Percentiles rank a stretch among this genome's conserved stretches.
phyloP scores from a whole-genome alignment of 2,113 vertebrate genomes.

The Guaruba guarouba region DNA sequence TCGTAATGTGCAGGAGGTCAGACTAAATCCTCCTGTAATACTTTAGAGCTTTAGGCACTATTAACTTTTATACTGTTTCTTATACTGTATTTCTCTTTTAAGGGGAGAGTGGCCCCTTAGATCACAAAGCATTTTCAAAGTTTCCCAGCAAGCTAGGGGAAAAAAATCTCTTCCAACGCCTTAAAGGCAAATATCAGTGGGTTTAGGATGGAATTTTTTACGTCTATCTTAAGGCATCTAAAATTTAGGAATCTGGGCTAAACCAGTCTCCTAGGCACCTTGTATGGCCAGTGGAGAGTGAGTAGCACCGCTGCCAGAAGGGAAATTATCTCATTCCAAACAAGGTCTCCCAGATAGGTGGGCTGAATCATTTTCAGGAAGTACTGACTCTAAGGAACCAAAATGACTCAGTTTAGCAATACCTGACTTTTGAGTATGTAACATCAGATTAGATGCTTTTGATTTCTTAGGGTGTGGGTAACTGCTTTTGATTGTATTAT shows the following conservation, averaged over 20 bases:
- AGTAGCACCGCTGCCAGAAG: not conserved
- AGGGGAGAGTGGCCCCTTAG: not conserved
- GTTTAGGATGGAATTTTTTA: conserved; percentile 17
- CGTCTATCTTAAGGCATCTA: not conserved
- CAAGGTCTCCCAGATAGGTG: not conserved
- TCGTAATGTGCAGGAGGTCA: not conserved
- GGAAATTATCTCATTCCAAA: conserved; percentile 11
- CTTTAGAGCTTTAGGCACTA: not conserved
- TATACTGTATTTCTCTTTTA: not conserved
- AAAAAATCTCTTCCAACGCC: not conserved
- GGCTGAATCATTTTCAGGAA: not conserved
- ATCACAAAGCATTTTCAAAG: not conserved
- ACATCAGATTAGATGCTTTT: not conserved
- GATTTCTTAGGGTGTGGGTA: not conserved
- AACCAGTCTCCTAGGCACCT: not conserved
- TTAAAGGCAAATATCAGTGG: not conserved
- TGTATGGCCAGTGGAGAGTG: rapidly evolving
- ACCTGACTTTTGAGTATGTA: not conserved
- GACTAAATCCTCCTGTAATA: not conserved
- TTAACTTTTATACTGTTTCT: not conserved
- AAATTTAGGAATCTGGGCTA: conserved; percentile 26
- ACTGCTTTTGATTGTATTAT: not conserved
- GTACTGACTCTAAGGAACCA: not conserved
- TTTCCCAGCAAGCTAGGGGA: not conserved
- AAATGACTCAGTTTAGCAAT: not conserved